Evolutionary conservation across 2,113 vertebrate species (phyloP), one percentile per base, ranked within the genome.

Genomic region (Chunga burmeisteri): DNA sequence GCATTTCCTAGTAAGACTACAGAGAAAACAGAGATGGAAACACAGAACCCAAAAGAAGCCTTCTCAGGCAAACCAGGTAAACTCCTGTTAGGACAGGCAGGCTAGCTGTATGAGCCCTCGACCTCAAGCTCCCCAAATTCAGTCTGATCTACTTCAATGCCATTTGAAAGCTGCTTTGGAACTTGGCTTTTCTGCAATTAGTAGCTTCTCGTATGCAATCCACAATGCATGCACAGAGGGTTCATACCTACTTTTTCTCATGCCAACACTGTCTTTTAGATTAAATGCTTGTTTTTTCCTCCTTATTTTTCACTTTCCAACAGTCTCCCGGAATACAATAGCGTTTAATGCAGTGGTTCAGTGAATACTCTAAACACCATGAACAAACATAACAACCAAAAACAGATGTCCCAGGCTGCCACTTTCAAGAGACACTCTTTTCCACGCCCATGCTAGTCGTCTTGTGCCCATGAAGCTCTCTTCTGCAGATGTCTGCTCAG

Each of bases 151-250:
- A 79, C 4, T 9, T 38, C 38, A 38, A 38, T 38, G 21, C 49
- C 42, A 49, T 25, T 38, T 18, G 36, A 86, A 52, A n/a, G 23
- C 15, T 50, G 40, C 62, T 75, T 10, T 44, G 19, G 22, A 86
- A n/a, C 49, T 83, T n/a, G 8, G 19, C 15, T 82, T 50, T 53
- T 62, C 65, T 32, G 29, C 27, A 19, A 13, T 18, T 66, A 34
- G 38, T 5, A 56, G 61, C 36, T 81, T 63, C 71, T 82, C 1
- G 0, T 12, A 27, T 1, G 8, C 55, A 34, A 30, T 18, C 30
- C 40, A 15, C 22, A 83, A 63, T 1, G 0, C 6, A 2, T 22
- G 26, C 3, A 8, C 36, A 77, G 52, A 62, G 0, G 1, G 44
- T 29, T 81, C 17, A 38, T 5, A 81, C 22, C 46, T 20, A 61